phyloP scores from a whole-genome alignment of 2,113 vertebrate genomes.

The Megaptera novaeangliae region DNA sequence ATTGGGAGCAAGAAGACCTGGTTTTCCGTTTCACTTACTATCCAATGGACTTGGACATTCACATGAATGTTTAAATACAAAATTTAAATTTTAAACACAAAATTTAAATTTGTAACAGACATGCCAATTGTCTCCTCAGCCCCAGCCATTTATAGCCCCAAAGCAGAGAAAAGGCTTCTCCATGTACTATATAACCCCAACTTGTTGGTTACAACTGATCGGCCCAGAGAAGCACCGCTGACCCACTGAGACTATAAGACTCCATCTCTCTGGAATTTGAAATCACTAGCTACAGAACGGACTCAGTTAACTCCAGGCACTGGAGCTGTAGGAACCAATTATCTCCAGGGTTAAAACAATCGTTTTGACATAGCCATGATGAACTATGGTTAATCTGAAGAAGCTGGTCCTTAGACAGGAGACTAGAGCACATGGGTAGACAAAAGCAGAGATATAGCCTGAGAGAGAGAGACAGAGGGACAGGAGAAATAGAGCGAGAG shows the following conservation, averaged over 20 bases:
- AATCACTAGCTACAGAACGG: neutral
- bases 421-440: neutral
- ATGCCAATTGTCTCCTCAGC: neutral
- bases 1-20: neutral
- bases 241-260: neutral
- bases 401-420: neutral
- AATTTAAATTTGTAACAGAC: neutral
- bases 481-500: neutral
- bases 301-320: neutral
- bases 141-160: neutral
- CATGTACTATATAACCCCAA: neutral
- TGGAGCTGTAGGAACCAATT: neutral
- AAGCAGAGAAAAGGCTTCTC: neutral
- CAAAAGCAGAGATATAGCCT: neutral
- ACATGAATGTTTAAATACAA: neutral
- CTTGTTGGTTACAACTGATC: neutral
- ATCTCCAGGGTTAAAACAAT: neutral
- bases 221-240: neutral
- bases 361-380: neutral
- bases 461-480: neutral
- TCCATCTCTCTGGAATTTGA: neutral
- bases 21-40: slow-evolving; percentile 51
- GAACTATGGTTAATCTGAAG: neutral
- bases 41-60: slow-evolving; percentile 5
- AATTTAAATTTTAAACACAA: slow-evolving; percentile 11